Evolutionary conservation across 37 sponge, comb jelly and placozoan genomes (phyloP).

Genomic region (Ephydatia muelleri): DNA sequence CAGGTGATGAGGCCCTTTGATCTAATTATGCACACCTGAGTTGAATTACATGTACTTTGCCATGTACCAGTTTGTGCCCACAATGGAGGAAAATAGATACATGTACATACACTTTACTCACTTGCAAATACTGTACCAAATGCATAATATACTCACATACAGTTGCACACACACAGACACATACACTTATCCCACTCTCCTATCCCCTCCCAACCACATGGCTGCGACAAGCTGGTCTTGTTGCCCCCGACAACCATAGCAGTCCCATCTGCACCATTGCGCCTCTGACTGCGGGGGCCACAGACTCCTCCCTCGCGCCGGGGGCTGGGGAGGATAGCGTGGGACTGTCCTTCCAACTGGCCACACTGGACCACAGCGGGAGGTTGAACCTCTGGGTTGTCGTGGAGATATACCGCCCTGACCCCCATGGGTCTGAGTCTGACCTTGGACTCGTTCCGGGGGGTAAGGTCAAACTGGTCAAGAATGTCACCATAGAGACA

Average conservation of each 20-base stretch:
- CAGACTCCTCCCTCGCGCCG: slow-evolving; percentile 3
- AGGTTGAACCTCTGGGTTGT: slow-evolving; percentile 75
- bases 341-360: slow-evolving; percentile 87
- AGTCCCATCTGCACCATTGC: not conserved
- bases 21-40: slow-evolving; percentile 76
- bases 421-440: slow-evolving; percentile 82
- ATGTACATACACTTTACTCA: not conserved
- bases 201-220: slow-evolving; percentile 38
- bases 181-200: slow-evolving; percentile 46
- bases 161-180: not conserved
- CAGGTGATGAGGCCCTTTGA: not conserved
- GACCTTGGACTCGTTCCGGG: slow-evolving; percentile 91
- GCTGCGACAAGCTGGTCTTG: not conserved
- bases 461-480: slow-evolving; percentile 80
- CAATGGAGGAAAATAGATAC: not conserved
- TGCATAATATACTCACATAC: not conserved
- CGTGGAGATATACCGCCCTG: slow-evolving; percentile 60
- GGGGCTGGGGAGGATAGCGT: slow-evolving; percentile 10
- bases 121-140: not conserved
- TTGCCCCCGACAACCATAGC: not conserved
- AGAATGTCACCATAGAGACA: slow-evolving; percentile 58
- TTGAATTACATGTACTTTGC: not conserved
- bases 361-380: slow-evolving; percentile 71
- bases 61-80: not conserved
- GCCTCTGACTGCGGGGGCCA: not conserved